Base-by-base conservation (phyloP, 2,113 vertebrate species). In the Eupsittula cactorum region DNA sequence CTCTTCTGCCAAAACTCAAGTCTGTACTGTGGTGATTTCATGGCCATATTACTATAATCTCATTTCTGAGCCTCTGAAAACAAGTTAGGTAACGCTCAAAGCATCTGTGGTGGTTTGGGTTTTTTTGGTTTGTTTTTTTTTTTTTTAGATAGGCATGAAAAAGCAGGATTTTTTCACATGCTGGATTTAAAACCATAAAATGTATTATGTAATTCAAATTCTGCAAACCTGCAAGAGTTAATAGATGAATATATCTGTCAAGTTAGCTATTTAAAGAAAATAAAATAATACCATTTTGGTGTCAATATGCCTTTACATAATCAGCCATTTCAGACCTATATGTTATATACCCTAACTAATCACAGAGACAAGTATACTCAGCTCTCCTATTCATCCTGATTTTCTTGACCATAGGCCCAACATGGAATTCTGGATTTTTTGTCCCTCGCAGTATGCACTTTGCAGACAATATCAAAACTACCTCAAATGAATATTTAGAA, bases 51-150 rank as follows among this genome's bases (percentile, higher is more conserved):
- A 79, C 77, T 70, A 46, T 82, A 94, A 92, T 90, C 86, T 88
- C 35, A 85, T 87, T 92, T 89, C 86, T 37, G 60, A 94, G 74
- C 65, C 57, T 93, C 75, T 94, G 57, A 89, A 96, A 97, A 96
- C 92, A 95, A 86, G 83, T 96, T 94, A 92, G 84, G 80, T 92
- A 93, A 96, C 3, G 3, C 50, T 73, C 52, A 55, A 81, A 93
- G 57, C 73, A 93, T 75, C 90, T 86, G 69, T 47, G 52, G 11
- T 47, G 47, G 11, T 55, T 63, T 62, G 24, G 35, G 24, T 7
- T 62, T 37, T 46, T n/a, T 52, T 10, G 25, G 29, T 42, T 21
- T 8, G 7, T 2, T 21, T 21, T 2, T 14, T n/a, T 14, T 33
- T 91, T 85, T 69, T 88, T 73, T 13, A 73, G 21, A 28, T 60